Evolutionary conservation across 2,113 vertebrate genomes (phyloP), one percentile per base, ranked within the genome.

Genomic region (Melanerpes formicivorus): DNA sequence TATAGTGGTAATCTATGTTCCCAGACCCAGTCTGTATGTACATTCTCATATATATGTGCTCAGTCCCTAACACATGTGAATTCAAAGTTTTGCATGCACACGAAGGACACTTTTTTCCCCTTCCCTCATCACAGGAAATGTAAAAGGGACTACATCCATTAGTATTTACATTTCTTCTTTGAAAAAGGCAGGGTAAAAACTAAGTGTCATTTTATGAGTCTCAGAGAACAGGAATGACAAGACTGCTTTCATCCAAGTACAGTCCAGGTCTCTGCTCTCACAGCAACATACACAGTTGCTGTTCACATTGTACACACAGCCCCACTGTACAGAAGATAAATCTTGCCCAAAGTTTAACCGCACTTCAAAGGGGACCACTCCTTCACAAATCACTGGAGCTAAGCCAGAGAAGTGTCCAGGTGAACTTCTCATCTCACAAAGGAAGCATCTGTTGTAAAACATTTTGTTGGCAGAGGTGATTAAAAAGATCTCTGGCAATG

Each of bases 221-320:
- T 25, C 1, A 0, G 59, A 15, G 46, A 44, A 16, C 0, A 25
- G 29, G 5, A 60, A 44, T 2, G 21, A 4, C 6, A 56, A 37
- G 14, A 11, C 26, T 52, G 46, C 12, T 21, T 18, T 9, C 13
- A 37, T 29, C 25, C 62, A 10, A 26, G 14, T 7, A 9, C 22
- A 42, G 32, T 3, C 11, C 12, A 26, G 37, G 55, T 63, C 27
- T 17, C 1, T 2, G 37, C 30, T 26, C 30, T 27, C 10, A 5
- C 22, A 3, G 59, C 0, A 1, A 18, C 44, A 22, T 6, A 7
- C 0, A 0, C 12, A 11, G 19, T 11, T 46, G 32, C 60, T 73
- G 14, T 32, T 37, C 12, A 18, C 27, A 4, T 14, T 8, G 5
- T 5, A 14, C 4, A 1, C 12, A 14, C 6, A 17, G 62, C 22